phyloP scores from a whole-genome alignment of 2,888 invertebrate genomes.

The Phalangium opilio region DNA sequence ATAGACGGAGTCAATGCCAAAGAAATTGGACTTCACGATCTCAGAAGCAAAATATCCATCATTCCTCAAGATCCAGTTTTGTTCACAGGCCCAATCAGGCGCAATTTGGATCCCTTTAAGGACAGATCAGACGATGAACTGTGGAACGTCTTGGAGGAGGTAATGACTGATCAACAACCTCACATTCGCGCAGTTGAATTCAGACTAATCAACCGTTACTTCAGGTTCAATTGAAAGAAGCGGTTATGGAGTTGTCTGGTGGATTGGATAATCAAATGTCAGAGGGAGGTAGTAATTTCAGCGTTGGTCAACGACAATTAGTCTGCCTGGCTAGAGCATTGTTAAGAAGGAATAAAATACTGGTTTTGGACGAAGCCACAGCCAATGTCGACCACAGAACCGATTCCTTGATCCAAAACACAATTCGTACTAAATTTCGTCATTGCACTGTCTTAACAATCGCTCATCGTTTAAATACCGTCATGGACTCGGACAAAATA shows the following conservation, averaged over 20 bases:
- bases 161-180: no score
- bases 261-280: conserved; percentile 52
- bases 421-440: conserved; percentile 61
- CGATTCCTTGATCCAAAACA: conserved; percentile 54
- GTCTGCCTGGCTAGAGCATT: conserved; percentile 80
- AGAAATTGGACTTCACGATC: conserved; percentile 42
- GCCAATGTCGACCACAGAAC: conserved; percentile 67
- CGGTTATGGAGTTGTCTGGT: conserved; percentile 44
- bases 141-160: conserved; percentile 71
- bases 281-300: conserved; percentile 65
- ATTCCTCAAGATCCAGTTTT: conserved; percentile 84
- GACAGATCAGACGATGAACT: conserved; percentile 58
- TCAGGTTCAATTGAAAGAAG: conserved; percentile 48
- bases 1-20: conserved; percentile 35
- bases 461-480: conserved; percentile 55
- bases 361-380: conserved; percentile 81
- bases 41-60: conserved; percentile 67
- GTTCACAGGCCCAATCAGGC: conserved; percentile 71
- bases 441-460: conserved; percentile 39
- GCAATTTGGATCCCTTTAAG: conserved; percentile 78
- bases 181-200: no score
- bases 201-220: no score
- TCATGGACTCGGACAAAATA: conserved; percentile 80
- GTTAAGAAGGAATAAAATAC: conserved; percentile 60
- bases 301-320: conserved; percentile 75